phyloP scores from a whole-genome alignment of 1,140 invertebrate species.

The Caerostris extrusa region DNA sequence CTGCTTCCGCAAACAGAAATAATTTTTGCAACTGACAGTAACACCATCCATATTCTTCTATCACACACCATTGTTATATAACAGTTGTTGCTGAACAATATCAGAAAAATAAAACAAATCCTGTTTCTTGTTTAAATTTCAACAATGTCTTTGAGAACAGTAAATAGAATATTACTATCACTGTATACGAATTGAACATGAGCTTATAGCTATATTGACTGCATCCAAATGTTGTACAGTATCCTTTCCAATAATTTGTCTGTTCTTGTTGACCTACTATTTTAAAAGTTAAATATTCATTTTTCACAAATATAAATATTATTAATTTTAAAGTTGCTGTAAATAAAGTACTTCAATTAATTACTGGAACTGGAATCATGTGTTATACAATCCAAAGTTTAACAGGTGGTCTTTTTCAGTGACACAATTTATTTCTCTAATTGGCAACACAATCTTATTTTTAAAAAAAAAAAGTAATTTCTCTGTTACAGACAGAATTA shows the following conservation, averaged over 20 bases:
- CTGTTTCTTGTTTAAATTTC: not conserved
- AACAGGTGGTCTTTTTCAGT: not conserved
- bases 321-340: not conserved
- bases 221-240: not conserved
- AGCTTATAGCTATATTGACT: not conserved
- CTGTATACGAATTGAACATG: not conserved
- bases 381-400: not conserved
- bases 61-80: not conserved
- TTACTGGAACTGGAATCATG: not conserved
- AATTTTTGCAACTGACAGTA: not conserved
- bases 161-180: not conserved
- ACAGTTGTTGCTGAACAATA: not conserved
- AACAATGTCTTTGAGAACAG: not conserved
- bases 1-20: not conserved
- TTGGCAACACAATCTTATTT: not conserved
- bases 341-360: not conserved
- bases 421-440: slow-evolving; percentile 26
- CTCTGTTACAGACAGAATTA: no score
- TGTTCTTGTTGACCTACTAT: not conserved
- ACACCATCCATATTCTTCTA: not conserved
- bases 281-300: not conserved
- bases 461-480: no score
- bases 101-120: not conserved
- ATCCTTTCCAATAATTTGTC: not conserved
- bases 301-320: not conserved